phyloP scores from a whole-genome alignment of 2,113 vertebrate genomes.

The Melanotaenia duboulayi region DNA sequence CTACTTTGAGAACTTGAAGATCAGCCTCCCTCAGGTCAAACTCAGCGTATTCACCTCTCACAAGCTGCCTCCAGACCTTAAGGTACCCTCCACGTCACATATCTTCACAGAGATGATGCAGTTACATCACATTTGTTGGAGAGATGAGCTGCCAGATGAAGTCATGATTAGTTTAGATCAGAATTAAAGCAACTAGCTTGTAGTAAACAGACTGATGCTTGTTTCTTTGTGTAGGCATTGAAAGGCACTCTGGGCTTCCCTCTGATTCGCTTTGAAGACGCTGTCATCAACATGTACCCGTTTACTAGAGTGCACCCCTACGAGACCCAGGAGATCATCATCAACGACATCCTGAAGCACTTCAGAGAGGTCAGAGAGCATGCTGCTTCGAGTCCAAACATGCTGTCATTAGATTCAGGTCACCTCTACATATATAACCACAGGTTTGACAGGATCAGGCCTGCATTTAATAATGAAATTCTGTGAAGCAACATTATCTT shows the following conservation, averaged over 20 bases:
- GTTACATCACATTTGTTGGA: background rate
- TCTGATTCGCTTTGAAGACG: slow-evolving; percentile 94
- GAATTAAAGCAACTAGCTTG: background rate
- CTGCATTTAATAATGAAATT: too few relatives aligned
- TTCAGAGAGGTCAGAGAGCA: slow-evolving; percentile 90
- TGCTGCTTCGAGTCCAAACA: background rate
- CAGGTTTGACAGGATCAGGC: too few relatives aligned
- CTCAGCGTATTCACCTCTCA: slow-evolving; percentile 96
- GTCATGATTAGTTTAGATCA: too few relatives aligned
- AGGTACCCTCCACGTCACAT: slow-evolving; percentile 78
- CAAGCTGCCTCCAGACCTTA: slow-evolving; percentile 94
- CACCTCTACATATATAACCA: too few relatives aligned
- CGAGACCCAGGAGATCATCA: slow-evolving; percentile 95
- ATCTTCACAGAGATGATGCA: background rate
- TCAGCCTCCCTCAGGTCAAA: slow-evolving; percentile 95
- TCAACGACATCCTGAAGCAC: slow-evolving; percentile 96
- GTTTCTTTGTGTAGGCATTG: slow-evolving; percentile 80
- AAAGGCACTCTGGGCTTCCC: slow-evolving; percentile 94
- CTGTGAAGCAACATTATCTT: too few relatives aligned
- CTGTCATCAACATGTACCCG: slow-evolving; percentile 95
- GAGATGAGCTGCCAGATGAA: too few relatives aligned
- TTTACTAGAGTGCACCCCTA: slow-evolving; percentile 96
- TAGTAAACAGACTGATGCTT: too few relatives aligned
- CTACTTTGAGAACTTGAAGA: slow-evolving; percentile 99
- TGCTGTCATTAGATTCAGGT: too few relatives aligned